phyloP scores from a whole-genome alignment of 2,888 invertebrate species.

The Parnassius apollo region DNA sequence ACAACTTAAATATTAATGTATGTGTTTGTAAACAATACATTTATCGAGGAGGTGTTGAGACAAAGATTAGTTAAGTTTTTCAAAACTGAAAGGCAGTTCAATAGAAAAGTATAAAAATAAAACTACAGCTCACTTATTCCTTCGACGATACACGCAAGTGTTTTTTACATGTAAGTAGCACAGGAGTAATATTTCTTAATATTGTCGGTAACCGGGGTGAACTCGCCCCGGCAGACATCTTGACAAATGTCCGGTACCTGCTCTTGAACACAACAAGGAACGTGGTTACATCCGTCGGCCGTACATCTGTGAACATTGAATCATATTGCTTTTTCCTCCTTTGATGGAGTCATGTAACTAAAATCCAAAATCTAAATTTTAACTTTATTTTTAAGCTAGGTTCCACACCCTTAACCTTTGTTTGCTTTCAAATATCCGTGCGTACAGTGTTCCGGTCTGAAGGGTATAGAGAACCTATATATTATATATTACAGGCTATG shows the following conservation, averaged over 20 bases:
- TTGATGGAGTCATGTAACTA: too few species aligned
- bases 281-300: slow-evolving; percentile 92
- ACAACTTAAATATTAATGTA: too few species aligned
- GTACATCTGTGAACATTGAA: slow-evolving; percentile 76
- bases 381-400: too few species aligned
- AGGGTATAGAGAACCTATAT: too few species aligned
- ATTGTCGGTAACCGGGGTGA: slow-evolving; percentile 91
- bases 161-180: slow-evolving; percentile 90
- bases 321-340: not conserved
- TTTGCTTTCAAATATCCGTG: too few species aligned
- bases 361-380: too few species aligned
- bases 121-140: slow-evolving; percentile 80
- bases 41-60: too few species aligned
- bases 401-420: too few species aligned
- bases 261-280: slow-evolving; percentile 91
- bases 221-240: slow-evolving; percentile 92
- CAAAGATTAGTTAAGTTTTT: too few species aligned
- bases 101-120: not conserved
- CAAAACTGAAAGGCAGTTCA: not conserved
- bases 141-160: slow-evolving; percentile 90
- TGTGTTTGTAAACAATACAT: too few species aligned
- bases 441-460: too few species aligned
- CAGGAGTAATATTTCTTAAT: slow-evolving; percentile 92
- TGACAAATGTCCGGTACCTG: slow-evolving; percentile 92
- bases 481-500: too few species aligned